Evolutionary conservation across 2,797 vertebrate species (phyloP), one percentile per base, ranked within the genome.

Genomic region (Enteromius mattozi): DNA sequence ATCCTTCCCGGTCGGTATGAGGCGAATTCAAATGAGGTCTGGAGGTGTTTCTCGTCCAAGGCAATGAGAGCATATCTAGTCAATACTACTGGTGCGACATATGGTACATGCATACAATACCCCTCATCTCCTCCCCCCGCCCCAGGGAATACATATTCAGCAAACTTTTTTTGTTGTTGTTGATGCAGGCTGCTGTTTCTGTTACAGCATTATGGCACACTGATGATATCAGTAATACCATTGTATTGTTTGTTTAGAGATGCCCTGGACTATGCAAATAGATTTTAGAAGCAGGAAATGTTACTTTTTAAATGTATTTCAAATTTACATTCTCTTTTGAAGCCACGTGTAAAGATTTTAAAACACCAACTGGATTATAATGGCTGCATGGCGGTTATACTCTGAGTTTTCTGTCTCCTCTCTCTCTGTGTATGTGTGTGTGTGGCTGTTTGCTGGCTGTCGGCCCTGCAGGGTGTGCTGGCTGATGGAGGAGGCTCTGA

Each of bases 401-500:
- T 78, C 10, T 6, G 8, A 13, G 63, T 76, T 74, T 54, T 72
- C 2, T 3, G 69, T 54, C 69, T 89, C 79, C 54, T 14, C 1
- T 72, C 59, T 13, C 0, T 72, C 3, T 4, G 69, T 54, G 79
- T 68, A 81, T 84, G 85, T 40, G 85, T 40, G 71, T 74, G 65
- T 63, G 89, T 75, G 86, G 89, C 87, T 76, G 82, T 76, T 80
- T 87, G 87, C 88, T 86, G 79, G 84, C 89, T 79, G 86, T 90
- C 86, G 54, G 79, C 27, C 88, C 83, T 86, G 91, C 87, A 59
- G 83, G 83, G 76, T 79, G 76, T 84, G 66, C 61, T 79, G n/a
- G 49, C 90, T 93, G 94, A 94, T 90, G 90, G 91, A 93, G 88
- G 84, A 91, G 90, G 91, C 88, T 92, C 84, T 93, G 94, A 93